Evolutionary conservation across 2,113 vertebrate species (phyloP).

Genomic region (Notechis scutatus): DNA sequence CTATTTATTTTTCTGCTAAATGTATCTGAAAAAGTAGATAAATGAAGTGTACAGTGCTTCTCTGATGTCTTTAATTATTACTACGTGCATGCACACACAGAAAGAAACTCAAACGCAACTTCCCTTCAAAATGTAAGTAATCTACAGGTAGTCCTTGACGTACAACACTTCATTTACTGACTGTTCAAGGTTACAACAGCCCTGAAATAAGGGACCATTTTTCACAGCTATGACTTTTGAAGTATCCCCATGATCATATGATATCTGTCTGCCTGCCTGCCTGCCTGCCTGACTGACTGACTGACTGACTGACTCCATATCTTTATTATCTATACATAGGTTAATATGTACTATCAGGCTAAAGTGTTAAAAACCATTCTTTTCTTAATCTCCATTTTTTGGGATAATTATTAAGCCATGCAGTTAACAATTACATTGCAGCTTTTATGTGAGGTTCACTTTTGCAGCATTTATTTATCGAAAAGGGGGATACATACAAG

Average conservation of each 20-base stretch:
- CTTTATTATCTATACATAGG: background rate
- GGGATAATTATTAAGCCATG: background rate
- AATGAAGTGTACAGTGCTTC: background rate
- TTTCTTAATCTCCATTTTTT: background rate
- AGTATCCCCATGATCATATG: background rate
- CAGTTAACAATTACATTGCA: background rate
- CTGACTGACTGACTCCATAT: background rate
- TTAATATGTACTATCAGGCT: background rate
- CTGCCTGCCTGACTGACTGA: background rate
- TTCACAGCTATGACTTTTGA: background rate
- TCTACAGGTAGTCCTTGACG: background rate
- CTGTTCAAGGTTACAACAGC: background rate
- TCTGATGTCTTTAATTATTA: slow-evolving; percentile 19
- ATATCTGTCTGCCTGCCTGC: background rate
- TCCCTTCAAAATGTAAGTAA: background rate
- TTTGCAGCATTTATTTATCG: background rate
- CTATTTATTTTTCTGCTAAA: slow-evolving; percentile 16
- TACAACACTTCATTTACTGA: background rate
- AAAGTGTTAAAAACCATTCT: background rate
- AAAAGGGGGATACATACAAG: background rate
- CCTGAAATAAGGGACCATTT: background rate
- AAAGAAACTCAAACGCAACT: background rate
- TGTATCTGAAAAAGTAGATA: slow-evolving; percentile 12
- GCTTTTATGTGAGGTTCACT: background rate
- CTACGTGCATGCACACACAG: background rate